Conservation (phyloP, 2,797 vertebrate species). For the Lepilemur ruficaudatus region DNA sequence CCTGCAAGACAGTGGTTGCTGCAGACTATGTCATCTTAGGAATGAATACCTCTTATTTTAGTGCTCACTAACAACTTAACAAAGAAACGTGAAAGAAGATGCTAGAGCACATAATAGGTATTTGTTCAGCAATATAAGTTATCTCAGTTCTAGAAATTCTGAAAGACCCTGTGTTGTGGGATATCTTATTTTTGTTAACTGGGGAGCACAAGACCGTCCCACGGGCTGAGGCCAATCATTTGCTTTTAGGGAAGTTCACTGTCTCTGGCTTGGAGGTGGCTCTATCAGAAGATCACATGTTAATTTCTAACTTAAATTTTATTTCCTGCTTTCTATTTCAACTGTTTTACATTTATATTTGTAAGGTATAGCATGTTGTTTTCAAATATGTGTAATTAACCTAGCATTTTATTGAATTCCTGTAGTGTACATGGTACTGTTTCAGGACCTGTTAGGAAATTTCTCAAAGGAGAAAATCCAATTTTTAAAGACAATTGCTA, state of each 20-base stretch:
- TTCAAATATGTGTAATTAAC: background rate
- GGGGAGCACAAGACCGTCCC: background rate
- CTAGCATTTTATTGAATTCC: slow-evolving; percentile 1
- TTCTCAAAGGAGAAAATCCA: background rate
- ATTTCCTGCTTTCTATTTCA: slow-evolving; percentile 11
- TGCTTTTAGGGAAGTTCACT: slow-evolving; percentile 37
- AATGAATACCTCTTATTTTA: background rate
- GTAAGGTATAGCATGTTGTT: background rate
- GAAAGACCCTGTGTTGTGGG: background rate
- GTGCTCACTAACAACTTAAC: background rate
- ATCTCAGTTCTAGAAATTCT: background rate
- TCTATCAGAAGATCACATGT: background rate
- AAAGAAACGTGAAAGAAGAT: background rate
- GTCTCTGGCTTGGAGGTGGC: background rate
- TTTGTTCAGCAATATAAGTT: background rate
- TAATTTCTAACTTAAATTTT: background rate
- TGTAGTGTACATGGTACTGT: background rate
- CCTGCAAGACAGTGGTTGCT: background rate
- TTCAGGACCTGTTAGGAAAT: background rate
- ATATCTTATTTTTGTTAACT: background rate
- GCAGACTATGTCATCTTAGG: background rate
- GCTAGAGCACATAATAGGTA: background rate
- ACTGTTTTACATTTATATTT: background rate
- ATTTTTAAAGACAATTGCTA: background rate
- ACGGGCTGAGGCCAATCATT: background rate